Base-by-base conservation (phyloP, 2,113 vertebrate genomes). In the Podarcis raffonei region DNA sequence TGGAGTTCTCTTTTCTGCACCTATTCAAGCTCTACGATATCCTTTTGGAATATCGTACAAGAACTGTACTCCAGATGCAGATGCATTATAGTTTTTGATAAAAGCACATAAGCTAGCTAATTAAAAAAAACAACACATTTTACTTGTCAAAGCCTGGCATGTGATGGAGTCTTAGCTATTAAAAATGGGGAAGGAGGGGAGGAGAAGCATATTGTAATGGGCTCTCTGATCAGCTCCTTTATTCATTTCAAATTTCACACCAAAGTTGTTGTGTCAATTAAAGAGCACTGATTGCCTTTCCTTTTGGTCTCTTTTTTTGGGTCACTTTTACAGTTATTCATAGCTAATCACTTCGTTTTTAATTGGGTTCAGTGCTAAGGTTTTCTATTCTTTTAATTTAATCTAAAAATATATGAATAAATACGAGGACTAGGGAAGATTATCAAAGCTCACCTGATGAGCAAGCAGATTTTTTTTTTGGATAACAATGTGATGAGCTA, bases 321-420 rank as follows among this genome's bases (percentile, higher is more conserved):
- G 62, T 89, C 92, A 86, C 92, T 92, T 93, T 95, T 94, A 93
- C 68, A 85, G 85, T 94, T 94, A 88, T 89, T 94, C 91, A 92
- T 94, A 89, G 87, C 83, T 90, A 90, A 93, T 95, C 92, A 86
- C 74, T 77, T 95, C 18, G 25, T 85, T 93, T 95, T 93, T 90
- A 94, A 88, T 81, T 93, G 85, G 59, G 81, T 94, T 93, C 91
- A 92, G 78, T 85, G 88, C 91, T 85, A 83, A 93, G 91, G 93
- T 91, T 90, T 0, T 15, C 84, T 90, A 83, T 88, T 83, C 81
- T 77, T 88, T 88, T 83, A 76, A 83, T 86, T 76, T 53, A 86
- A 81, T 85, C 78, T 75, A 81, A 85, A 89, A 89, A 92, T 95
- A 94, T 91, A 68, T 89, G 68, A 93, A 84, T 95, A 94, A 91